These are phyloP conservation scores for Willowsia nigromaculata DNA, from an alignment of 2,888 invertebrate genomes.

Conservation along the genomic window DNA sequence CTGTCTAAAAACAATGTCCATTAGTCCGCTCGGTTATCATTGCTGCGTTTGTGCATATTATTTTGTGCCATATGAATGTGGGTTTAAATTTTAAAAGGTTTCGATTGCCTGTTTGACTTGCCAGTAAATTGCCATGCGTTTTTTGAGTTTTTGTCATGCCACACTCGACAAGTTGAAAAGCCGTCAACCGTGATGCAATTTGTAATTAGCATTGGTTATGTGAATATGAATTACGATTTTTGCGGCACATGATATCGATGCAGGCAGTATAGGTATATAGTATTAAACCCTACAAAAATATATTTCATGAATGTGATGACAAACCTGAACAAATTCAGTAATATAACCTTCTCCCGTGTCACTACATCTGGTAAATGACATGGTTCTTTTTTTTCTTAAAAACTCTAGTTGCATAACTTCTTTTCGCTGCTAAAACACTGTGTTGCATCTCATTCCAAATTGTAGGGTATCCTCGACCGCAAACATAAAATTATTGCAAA, in stretches of 20 bases:
- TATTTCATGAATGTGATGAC: not conserved
- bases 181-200: constrained; percentile 57
- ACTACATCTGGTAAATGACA: constrained; percentile 48
- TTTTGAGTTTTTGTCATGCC: constrained; percentile 7
- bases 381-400: constrained; percentile 38
- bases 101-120: not conserved
- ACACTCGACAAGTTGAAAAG: not conserved
- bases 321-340: constrained; percentile 51
- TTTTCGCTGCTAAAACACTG: not conserved
- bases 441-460: not conserved
- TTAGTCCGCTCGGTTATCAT: not conserved
- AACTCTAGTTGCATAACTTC: constrained; percentile 23
- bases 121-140: not conserved
- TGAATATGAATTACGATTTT: not conserved
- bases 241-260: not conserved
- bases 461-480: constrained; percentile 19
- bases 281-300: not conserved
- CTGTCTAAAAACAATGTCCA: constrained; percentile 17
- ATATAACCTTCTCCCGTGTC: constrained; percentile 58
- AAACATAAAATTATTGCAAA: not conserved
- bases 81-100: not conserved
- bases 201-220: constrained; percentile 35
- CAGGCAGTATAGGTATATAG: too few species aligned
- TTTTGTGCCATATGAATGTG: not conserved
- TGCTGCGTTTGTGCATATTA: not conserved